phyloP scores from a whole-genome alignment of 2,888 invertebrate genomes.

The Myopa testacea region DNA sequence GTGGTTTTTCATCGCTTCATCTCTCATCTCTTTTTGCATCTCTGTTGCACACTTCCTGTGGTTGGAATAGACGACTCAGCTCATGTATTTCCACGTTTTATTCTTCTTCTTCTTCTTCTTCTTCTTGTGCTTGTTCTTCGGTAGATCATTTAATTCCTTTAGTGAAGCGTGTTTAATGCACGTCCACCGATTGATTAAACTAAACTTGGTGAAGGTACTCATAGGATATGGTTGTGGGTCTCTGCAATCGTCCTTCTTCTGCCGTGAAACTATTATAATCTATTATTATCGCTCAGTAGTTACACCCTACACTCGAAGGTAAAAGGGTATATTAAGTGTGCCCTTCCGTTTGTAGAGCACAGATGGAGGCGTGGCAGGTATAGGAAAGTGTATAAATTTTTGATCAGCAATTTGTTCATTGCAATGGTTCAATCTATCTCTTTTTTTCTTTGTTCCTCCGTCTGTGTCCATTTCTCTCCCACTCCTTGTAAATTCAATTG shows the following conservation, averaged over 20 bases:
- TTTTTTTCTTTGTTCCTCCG: too few relatives aligned
- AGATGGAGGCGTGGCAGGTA: too few relatives aligned
- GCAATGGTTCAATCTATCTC: too few relatives aligned
- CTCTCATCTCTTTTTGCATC: neutral
- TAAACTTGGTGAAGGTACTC: neutral
- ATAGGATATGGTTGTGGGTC: neutral
- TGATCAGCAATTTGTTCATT: too few relatives aligned
- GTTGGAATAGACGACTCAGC: too few relatives aligned
- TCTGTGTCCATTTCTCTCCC: neutral
- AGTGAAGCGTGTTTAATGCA: slow-evolving; percentile 19
- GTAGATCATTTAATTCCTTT: slow-evolving; percentile 1
- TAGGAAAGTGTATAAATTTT: too few relatives aligned
- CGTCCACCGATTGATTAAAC: neutral
- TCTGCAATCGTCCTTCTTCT: too few relatives aligned
- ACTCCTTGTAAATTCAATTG: neutral
- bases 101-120: too few relatives aligned
- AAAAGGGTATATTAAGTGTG: neutral
- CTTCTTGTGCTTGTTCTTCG: neutral
- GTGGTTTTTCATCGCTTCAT: slow-evolving; percentile 12
- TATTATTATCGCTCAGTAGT: neutral
- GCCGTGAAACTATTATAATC: neutral
- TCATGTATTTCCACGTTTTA: too few relatives aligned
- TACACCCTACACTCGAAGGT: neutral
- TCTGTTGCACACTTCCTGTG: too few relatives aligned
- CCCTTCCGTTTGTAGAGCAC: too few relatives aligned